phyloP scores from a whole-genome alignment of 2,113 vertebrate genomes.

The Halichoeres trimaculatus region DNA sequence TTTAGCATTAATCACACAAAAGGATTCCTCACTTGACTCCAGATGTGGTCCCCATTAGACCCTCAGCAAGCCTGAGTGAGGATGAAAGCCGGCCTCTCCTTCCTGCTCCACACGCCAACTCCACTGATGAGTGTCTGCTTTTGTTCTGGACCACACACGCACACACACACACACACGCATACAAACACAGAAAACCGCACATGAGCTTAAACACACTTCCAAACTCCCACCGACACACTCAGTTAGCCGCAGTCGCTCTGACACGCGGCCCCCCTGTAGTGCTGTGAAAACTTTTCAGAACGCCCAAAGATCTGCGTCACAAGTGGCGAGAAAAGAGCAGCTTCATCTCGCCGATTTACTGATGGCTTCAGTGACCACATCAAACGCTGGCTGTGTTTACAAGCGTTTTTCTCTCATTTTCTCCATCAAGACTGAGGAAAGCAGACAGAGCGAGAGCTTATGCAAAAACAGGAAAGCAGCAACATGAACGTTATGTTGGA shows the following conservation, averaged over 20 bases:
- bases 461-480: constrained; percentile 19
- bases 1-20: constrained; percentile 71
- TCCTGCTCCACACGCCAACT: constrained; percentile 56
- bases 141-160: constrained; percentile 76
- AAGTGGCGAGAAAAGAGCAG: constrained; percentile 37
- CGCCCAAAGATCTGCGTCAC: constrained; percentile 30
- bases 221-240: constrained; percentile 67
- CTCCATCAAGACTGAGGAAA: constrained; percentile 13
- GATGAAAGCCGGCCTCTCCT: constrained; percentile 67
- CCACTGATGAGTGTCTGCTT: constrained; percentile 59
- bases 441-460: constrained; percentile 6
- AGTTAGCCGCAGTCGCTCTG: constrained; percentile 57
- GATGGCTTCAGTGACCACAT: constrained; percentile 42
- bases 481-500: constrained; percentile 2
- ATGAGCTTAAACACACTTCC: constrained; percentile 50
- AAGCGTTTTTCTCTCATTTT: constrained; percentile 33
- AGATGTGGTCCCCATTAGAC: constrained; percentile 63
- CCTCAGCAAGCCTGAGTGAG: constrained; percentile 46
- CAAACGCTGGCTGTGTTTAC: constrained; percentile 15
- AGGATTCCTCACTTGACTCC: constrained; percentile 59
- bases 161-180: constrained; percentile 9
- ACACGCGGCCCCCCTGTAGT: constrained; percentile 46
- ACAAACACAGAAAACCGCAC: constrained; percentile 63
- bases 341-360: constrained; percentile 18
- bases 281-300: constrained; percentile 57